Evolutionary conservation across 2,113 vertebrate genomes (phyloP).

Genomic region (Corapipo altera): DNA sequence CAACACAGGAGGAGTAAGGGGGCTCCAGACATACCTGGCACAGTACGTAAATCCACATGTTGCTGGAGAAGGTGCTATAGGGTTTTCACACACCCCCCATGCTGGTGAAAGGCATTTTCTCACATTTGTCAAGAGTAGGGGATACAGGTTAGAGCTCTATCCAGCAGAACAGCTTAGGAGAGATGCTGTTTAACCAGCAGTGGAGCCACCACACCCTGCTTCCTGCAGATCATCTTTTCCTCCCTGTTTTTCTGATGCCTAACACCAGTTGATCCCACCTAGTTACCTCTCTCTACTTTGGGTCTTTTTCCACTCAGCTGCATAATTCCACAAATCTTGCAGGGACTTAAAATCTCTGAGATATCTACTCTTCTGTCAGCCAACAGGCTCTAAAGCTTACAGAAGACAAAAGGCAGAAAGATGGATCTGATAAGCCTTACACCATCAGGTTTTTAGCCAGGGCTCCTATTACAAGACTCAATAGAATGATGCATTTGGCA

Average conservation of each 20-base stretch:
- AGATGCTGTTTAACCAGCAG: not conserved
- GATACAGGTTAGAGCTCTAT: not conserved
- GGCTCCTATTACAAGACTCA: not conserved
- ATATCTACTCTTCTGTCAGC: not conserved
- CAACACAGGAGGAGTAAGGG: fast-evolving
- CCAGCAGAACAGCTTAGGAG: not conserved
- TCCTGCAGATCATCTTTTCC: not conserved
- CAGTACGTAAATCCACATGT: fast-evolving
- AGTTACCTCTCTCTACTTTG: not conserved
- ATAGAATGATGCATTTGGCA: not conserved
- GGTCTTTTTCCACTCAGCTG: not conserved
- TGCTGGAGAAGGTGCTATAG: not conserved
- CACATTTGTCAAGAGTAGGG: not conserved
- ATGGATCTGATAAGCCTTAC: not conserved
- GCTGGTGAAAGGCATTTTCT: not conserved
- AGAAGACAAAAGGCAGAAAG: conserved; percentile 24
- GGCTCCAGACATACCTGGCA: not conserved
- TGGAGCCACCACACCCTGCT: not conserved
- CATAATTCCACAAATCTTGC: conserved; percentile 17
- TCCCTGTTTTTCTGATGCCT: not conserved
- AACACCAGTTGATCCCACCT: not conserved
- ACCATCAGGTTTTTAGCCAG: not conserved
- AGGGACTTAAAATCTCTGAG: not conserved
- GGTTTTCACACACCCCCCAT: not conserved
- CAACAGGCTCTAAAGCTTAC: not conserved